Evolutionary conservation across 2,113 vertebrate genomes (phyloP).

Genomic region (Butastur rufipennis): DNA sequence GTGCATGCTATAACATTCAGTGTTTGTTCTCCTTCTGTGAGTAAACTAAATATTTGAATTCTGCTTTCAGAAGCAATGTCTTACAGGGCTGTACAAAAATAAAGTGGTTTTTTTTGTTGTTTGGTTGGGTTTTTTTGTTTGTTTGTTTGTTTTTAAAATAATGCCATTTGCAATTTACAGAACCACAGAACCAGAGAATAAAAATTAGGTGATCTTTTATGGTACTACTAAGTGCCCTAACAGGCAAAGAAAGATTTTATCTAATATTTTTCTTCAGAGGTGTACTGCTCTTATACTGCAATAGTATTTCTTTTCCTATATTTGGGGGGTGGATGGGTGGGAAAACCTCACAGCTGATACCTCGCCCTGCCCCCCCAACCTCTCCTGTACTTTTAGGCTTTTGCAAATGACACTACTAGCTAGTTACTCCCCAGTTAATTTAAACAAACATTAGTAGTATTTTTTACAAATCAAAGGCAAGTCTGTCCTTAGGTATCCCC

Average conservation of each 20-base stretch:
- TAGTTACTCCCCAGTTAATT: neutral
- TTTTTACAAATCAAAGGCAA: neutral
- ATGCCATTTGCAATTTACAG: neutral
- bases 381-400: neutral
- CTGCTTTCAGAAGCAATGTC: neutral
- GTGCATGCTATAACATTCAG: neutral
- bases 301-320: neutral
- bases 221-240: neutral
- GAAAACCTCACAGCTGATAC: no score
- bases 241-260: neutral
- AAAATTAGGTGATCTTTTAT: neutral
- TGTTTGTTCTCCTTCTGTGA: neutral
- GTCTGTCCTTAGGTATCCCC: neutral
- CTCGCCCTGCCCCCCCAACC: neutral
- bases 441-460: neutral
- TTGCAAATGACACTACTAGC: neutral
- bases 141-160: neutral
- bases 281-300: neutral
- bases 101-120: neutral
- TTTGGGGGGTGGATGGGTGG: neutral
- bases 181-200: neutral
- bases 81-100: neutral
- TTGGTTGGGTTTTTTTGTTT: no score
- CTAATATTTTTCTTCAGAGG: neutral
- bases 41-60: neutral